phyloP scores from a whole-genome alignment of 2,797 vertebrate genomes.

The Diplodus puntazzo region DNA sequence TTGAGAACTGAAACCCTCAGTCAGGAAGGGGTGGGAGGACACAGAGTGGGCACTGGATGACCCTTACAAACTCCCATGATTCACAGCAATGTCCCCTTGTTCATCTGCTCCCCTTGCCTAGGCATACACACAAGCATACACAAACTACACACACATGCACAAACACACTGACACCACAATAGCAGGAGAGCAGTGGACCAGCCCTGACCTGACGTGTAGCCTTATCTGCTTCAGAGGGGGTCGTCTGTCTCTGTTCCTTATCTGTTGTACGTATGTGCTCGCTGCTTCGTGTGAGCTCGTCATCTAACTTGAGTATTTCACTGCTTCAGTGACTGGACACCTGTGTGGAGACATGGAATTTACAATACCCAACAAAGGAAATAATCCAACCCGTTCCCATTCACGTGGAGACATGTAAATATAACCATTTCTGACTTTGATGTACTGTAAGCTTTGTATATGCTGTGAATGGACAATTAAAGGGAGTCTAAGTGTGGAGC shows the following conservation, averaged over 20 bases:
- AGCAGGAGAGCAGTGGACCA: conserved; percentile 80
- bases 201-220: conserved; percentile 89
- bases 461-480: conserved; percentile 80
- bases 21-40: conserved; percentile 70
- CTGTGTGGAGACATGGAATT: conserved; percentile 75
- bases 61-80: conserved; percentile 72
- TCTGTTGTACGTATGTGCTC: conserved; percentile 75
- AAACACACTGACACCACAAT: conserved; percentile 62
- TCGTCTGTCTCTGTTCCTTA: conserved; percentile 82
- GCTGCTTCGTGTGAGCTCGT: conserved; percentile 72
- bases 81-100: conserved; percentile 67
- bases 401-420: conserved; percentile 84
- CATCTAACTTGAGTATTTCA: conserved; percentile 80
- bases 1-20: conserved; percentile 74
- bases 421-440: conserved; percentile 81
- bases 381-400: conserved; percentile 54
- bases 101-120: conserved; percentile 63
- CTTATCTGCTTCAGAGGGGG: conserved; percentile 89
- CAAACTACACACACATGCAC: conserved; percentile 56
- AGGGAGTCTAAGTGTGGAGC: conserved; percentile 51
- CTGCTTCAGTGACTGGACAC: conserved; percentile 74
- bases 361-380: conserved; percentile 64
- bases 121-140: conserved; percentile 59
- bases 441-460: conserved; percentile 84
- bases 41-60: conserved; percentile 69